Evolutionary conservation across 1,140 invertebrate species (phyloP), one percentile per base, ranked within the genome.

Genomic region (Danaus plexippus): DNA sequence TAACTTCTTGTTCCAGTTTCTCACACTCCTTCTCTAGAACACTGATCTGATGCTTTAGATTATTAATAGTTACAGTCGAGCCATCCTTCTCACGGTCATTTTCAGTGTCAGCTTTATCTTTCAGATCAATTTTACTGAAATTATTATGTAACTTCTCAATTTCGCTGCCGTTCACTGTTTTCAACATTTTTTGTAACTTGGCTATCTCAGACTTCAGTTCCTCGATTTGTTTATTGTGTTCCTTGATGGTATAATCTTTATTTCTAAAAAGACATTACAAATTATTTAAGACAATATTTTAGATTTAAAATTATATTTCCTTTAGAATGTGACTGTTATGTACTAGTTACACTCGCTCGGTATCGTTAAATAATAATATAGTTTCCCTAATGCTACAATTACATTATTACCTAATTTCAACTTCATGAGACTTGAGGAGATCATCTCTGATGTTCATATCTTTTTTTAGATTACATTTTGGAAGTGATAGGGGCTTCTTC

Each of bases 221-320:
- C 59, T 86, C 80, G 64, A 86, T 83, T 64, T 85, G 81, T 65
- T 77, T 84, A 56, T 72, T 74, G 45, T 84, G 83, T 59, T 87
- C 84, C 40, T 58, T 52, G 54, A 87, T 82, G 45, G 84, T 80
- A 22, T 74, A 69, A 61, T 87, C 79, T 62, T 85, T 87, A 54
- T 87, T 87, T 55, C 84, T 87, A 61, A 55, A 80, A 62, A 13
- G 22, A 32, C 22, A 32, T 32, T 32, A 32, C 22, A 32, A 7
- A 32, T 32, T 32, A 32, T 7, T 32, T 32, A 32, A 7, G 5
- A 32, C 22, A 32, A 32, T 32, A 32, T 6, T 32, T 32, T 0
- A 32, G 22, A 2, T 32, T 32, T 32, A 4, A 32, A 32, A 32
- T 32, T 3, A 32, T 32, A 6, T 32, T 32, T 32, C 22, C 22